Evolutionary conservation across 2,797 vertebrate species (phyloP), one percentile per base, ranked within the genome.

Genomic region (Kryptopterus vitreolus): DNA sequence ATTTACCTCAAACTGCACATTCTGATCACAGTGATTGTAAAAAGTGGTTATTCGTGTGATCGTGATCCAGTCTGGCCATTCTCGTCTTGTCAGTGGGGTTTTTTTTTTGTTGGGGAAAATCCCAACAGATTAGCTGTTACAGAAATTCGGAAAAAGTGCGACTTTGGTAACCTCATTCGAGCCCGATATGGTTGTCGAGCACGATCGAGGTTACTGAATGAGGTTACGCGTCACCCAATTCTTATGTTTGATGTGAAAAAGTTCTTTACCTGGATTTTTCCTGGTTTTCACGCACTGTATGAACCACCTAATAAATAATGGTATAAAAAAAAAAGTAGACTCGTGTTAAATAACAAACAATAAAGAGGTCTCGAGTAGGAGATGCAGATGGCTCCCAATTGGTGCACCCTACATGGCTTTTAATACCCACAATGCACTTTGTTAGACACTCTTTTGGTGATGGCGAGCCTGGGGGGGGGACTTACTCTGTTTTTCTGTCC

Each of bases 401-500:
- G 50, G 26, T 58, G 8, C 71, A 11, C 3, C 6, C 31, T 43
- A 26, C 33, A 24, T 26, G 53, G 31, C 5, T 38, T 10, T 31
- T 26, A 9, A 22, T 53, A 53, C 33, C 71, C 35, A 74, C 43
- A 74, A 74, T 58, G 71, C 71, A 74, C 33, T 74, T 18, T 26
- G 13, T 33, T 26, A 15, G 71, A 58, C 33, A 74, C 15, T 13
- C 35, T 74, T 58, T 58, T 20, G 16, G 15, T 20, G 8, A 58
- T 11, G 35, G 4, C n/a, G 8, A 58, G 35, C 35, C 33, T 58
- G 53, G 58, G 58, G 72, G 9, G 22, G 0, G 12, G 52, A 18
- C 12, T 57, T 73, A 73, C 52, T 57, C 31, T 13, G 38, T 57
- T 57, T 57, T 38, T 74, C 22, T 74, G 72, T n/a, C 72, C 72